phyloP scores from a whole-genome alignment of 1,140 invertebrate species.

The Bactericera cockerelli region DNA sequence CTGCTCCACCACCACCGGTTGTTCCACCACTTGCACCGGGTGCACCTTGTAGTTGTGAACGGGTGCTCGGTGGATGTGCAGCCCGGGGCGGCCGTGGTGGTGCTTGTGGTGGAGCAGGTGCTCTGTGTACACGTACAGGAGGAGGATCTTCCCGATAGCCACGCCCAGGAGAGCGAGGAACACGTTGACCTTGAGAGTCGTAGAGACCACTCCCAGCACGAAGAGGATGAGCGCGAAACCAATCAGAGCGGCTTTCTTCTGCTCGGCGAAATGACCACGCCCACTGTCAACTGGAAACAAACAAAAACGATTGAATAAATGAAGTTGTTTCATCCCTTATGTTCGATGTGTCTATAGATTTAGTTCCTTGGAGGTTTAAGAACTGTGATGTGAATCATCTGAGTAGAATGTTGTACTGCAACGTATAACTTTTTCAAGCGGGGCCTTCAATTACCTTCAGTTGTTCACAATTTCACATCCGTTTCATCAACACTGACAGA shows the following conservation, averaged over 20 bases:
- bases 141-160: not conserved
- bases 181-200: not conserved
- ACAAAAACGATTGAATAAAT: not conserved
- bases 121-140: not conserved
- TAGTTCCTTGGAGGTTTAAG: too few relatives aligned
- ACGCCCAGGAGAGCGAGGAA: conserved; percentile 1
- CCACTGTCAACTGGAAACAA: not conserved
- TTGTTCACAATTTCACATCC: too few relatives aligned
- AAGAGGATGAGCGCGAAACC: not conserved
- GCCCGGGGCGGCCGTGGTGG: not conserved
- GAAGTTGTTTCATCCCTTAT: too few relatives aligned
- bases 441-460: too few relatives aligned
- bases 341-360: too few relatives aligned
- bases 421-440: too few relatives aligned
- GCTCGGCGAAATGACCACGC: not conserved
- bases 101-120: not conserved
- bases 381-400: too few relatives aligned
- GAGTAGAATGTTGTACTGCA: too few relatives aligned
- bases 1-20: not conserved
- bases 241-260: not conserved
- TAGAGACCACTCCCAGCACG: not conserved
- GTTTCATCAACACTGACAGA: too few relatives aligned
- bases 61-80: not conserved
- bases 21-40: not conserved
- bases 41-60: not conserved